Evolutionary conservation across 2,113 vertebrate species (phyloP).

Genomic region (Dinomys branickii): DNA sequence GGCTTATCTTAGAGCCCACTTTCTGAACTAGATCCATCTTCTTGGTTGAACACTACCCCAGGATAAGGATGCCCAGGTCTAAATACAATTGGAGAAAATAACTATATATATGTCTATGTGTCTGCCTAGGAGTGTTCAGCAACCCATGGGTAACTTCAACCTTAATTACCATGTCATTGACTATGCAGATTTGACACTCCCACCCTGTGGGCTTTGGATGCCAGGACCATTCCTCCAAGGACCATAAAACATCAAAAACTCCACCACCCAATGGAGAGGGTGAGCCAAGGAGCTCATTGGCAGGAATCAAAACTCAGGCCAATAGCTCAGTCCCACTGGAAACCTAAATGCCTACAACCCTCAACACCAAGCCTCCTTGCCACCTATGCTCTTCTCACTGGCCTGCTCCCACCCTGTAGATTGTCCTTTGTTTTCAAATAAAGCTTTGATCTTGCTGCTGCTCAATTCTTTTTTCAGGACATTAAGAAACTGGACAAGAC

Average conservation of each 20-base stretch:
- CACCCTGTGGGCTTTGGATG: neutral
- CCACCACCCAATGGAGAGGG: neutral
- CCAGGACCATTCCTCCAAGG: neutral
- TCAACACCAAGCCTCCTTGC: neutral
- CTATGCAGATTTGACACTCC: neutral
- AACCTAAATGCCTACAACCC: neutral
- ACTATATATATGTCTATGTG: neutral
- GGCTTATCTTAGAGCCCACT: neutral
- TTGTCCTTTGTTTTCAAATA: neutral
- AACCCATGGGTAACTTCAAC: neutral
- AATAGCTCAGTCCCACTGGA: neutral
- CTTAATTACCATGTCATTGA: neutral
- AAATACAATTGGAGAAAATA: neutral
- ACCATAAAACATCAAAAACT: neutral
- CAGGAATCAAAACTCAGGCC: neutral
- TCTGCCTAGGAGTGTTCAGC: neutral
- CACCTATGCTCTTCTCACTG: neutral
- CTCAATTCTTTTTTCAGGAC: neutral
- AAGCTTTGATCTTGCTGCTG: neutral
- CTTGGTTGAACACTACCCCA: neutral
- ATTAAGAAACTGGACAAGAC: neutral
- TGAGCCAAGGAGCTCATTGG: neutral
- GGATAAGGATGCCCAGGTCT: neutral
- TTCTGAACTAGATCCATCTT: neutral
- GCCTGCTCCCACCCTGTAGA: neutral